Evolutionary conservation across 1,140 invertebrate species (phyloP), one percentile per base, ranked within the genome.

Genomic region (Drosophila arawakana): DNA sequence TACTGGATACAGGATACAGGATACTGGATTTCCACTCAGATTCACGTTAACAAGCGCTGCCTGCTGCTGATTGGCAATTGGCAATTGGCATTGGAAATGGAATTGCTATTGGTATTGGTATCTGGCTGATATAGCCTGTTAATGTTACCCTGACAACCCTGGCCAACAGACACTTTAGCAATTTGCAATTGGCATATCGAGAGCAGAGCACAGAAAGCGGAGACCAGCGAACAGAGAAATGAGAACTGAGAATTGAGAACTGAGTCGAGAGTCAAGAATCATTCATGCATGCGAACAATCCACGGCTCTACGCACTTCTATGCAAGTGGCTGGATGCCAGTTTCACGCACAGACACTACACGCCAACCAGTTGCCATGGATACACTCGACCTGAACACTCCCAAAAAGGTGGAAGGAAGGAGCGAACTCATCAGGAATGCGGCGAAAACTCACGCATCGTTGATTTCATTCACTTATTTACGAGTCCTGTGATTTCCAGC

Each of bases 131-230:
- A 30, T 30, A 30, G 62, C 50, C 59, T 57, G 61, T 76, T 76
- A 79, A 79, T 70, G 83, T 86, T 88, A 73, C 63, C 83, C 9
- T 3, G 80, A 74, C 74, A 88, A 88, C 83, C 44, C 58, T 57
- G 30, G 55, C 13, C 35, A 34, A 43, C 60, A 59, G 30, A 13
- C 77, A 86, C 84, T 70, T 74, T 63, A 13, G 59, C 78, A 88
- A 79, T 88, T 89, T 78, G 80, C 73, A 89, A 88, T 89, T 88
- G 83, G 84, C 83, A 89, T 89, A 86, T 83, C 84, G 80, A 88
- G 77, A 83, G 80, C 70, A 41, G 18, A 60, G 47, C 49, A 15
- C 30, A 18, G 15, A 15, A 10, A 21, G 13, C n/a, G 37, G 52
- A 9, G 63, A 30, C 3, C 15, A 7, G 59, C 6, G 25, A 4